Evolutionary conservation across 2,113 vertebrate species (phyloP).

Genomic region (Naja naja): DNA sequence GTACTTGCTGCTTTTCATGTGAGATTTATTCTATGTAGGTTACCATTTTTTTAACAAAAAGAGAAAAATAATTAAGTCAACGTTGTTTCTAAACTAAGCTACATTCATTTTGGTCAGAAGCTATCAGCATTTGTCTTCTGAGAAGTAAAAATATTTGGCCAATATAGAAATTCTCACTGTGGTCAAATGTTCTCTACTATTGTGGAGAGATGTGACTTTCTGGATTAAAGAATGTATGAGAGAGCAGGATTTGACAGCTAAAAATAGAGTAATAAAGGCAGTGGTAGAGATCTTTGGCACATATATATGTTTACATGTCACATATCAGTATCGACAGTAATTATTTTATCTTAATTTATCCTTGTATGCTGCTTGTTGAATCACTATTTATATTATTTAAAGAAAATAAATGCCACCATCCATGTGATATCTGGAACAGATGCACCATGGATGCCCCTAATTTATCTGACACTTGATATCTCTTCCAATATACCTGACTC

Average conservation of each 20-base stretch:
- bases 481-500: not conserved
- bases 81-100: not conserved
- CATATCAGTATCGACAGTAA: not conserved
- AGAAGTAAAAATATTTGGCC: not conserved
- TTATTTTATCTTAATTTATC: not conserved
- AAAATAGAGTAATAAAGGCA: not conserved
- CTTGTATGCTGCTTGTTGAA: not conserved
- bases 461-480: not conserved
- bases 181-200: not conserved
- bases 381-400: not conserved
- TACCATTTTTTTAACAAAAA: not conserved
- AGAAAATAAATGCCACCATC: not conserved
- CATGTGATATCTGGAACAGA: not conserved
- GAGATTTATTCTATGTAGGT: slow-evolving; percentile 62
- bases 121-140: not conserved
- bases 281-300: not conserved
- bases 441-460: not conserved
- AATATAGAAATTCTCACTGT: not conserved
- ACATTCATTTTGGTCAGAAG: not conserved
- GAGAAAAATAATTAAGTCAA: not conserved
- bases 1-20: slow-evolving; percentile 71
- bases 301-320: not conserved
- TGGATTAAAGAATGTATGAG: not conserved
- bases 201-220: not conserved
- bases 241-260: not conserved